Evolutionary conservation across 2,888 invertebrate species (phyloP), one percentile per base, ranked within the genome.

Genomic region (Cerastis leucographa): DNA sequence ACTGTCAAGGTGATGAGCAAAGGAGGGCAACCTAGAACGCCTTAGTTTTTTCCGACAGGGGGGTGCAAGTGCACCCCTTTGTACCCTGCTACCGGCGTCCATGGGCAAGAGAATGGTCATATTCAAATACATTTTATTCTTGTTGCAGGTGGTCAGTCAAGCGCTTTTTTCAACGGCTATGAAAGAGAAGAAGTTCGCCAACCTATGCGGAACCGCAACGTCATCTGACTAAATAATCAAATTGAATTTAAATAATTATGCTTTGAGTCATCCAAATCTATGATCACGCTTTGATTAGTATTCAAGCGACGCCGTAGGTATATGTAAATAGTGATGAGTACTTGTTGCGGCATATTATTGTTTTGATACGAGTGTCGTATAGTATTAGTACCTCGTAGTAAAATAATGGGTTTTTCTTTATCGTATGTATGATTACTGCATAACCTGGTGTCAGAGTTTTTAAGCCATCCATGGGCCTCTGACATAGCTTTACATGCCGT

Each of bases 251-350:
- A 74, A 74, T 54, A 73, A 35, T 54, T 54, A 29, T 51, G 19
- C 56, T 49, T 70, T 79, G 79, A 59, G 71, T 79, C 42, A 76
- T 76, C 17, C 40, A 14, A 79, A 59, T 5, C n/a, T n/a, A 49
- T 51, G 51, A 51, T 35, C 61, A 51, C 51, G 14, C 17, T 35
- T n/a, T 79, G 51, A 46, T 77, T 61, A 44, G 61, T 77, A 80
- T 56, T 46, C 74, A 54, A 46, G 40, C 17, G n/a, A 17, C 42
- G 42, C 1, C 46, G 42, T 35, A 64, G 42, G n/a, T 64, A 9
- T 56, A 73, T 51, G 61, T 64, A 56, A 78, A 80, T 78, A 64
- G 74, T 46, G 25, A 49, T 22, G 49, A 44, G 61, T 29, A 66
- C 35, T 14, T 44, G n/a, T 59, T 19, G 19, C 29, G 7, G 61